A percentile compares a stretch with the other conserved stretches of the same genome.
These are phyloP conservation scores for Corbicula japonica DNA, from an alignment of 2,888 invertebrate species.

Conservation along the genomic window DNA sequence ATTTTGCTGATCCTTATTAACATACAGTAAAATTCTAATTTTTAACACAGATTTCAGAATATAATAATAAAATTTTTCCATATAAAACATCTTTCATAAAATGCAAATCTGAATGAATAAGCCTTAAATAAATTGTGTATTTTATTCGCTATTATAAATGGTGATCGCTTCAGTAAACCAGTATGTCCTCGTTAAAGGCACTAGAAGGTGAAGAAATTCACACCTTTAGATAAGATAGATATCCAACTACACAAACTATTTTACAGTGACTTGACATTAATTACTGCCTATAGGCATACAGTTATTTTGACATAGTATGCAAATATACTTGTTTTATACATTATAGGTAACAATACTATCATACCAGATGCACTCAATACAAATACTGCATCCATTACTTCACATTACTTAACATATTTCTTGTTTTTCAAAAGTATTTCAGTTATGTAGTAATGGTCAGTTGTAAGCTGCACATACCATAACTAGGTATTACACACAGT, in stretches of 20 bases:
- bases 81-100: too few species aligned
- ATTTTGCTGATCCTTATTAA: too few species aligned
- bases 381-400: too few species aligned
- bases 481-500: too few species aligned
- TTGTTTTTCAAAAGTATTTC: too few species aligned
- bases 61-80: too few species aligned
- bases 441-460: too few species aligned
- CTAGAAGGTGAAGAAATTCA: slow-evolving; percentile 56
- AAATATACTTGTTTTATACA: slow-evolving; percentile 14
- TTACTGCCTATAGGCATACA: slow-evolving; percentile 32
- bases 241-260: slow-evolving; percentile 35
- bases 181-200: slow-evolving; percentile 19
- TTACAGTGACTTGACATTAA: slow-evolving; percentile 40
- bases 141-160: slow-evolving; percentile 10
- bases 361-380: neutral
- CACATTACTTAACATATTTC: too few species aligned
- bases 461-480: too few species aligned
- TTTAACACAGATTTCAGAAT: too few species aligned
- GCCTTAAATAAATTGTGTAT: slow-evolving; percentile 1
- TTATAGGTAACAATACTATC: too few species aligned
- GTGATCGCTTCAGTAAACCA: slow-evolving; percentile 11
- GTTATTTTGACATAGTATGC: slow-evolving; percentile 28
- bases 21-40: too few species aligned
- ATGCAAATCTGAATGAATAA: slow-evolving; percentile 2
- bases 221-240: slow-evolving; percentile 46